Evolutionary conservation across 2,797 vertebrate genomes (phyloP).

Genomic region (Halcyon badia): DNA sequence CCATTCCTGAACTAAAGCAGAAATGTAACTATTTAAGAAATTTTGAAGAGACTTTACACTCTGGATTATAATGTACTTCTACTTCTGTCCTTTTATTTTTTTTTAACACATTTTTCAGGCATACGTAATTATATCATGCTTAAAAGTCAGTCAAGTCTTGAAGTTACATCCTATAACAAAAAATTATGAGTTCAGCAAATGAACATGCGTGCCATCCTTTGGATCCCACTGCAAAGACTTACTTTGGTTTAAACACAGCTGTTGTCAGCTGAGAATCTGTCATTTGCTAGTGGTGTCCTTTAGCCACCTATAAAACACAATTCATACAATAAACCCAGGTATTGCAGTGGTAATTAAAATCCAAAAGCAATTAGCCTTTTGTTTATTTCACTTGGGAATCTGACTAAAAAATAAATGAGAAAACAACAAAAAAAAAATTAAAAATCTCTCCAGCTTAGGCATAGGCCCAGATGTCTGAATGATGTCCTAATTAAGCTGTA

Average conservation of each 20-base stretch:
- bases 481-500: slow-evolving; percentile 81
- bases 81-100: background rate
- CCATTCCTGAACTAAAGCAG: background rate
- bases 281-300: slow-evolving; percentile 67
- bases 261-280: slow-evolving; percentile 76
- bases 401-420: slow-evolving; percentile 77
- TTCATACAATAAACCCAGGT: slow-evolving; percentile 77
- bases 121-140: slow-evolving; percentile 28
- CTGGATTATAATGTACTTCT: slow-evolving; percentile 20
- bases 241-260: slow-evolving; percentile 41
- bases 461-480: slow-evolving; percentile 76
- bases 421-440: background rate
- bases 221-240: slow-evolving; percentile 56
- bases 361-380: slow-evolving; percentile 84
- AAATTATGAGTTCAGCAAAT: slow-evolving; percentile 40
- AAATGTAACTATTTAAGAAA: background rate
- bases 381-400: slow-evolving; percentile 78
- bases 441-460: slow-evolving; percentile 38
- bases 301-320: slow-evolving; percentile 75
- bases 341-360: slow-evolving; percentile 79
- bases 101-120: background rate
- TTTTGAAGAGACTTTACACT: background rate
- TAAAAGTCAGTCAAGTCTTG: slow-evolving; percentile 53
- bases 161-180: background rate
- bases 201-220: slow-evolving; percentile 17